Percentiles rank a stretch among this genome's conserved stretches.
phyloP scores from a whole-genome alignment of 2,797 vertebrate species.

The Choloepus didactylus region DNA sequence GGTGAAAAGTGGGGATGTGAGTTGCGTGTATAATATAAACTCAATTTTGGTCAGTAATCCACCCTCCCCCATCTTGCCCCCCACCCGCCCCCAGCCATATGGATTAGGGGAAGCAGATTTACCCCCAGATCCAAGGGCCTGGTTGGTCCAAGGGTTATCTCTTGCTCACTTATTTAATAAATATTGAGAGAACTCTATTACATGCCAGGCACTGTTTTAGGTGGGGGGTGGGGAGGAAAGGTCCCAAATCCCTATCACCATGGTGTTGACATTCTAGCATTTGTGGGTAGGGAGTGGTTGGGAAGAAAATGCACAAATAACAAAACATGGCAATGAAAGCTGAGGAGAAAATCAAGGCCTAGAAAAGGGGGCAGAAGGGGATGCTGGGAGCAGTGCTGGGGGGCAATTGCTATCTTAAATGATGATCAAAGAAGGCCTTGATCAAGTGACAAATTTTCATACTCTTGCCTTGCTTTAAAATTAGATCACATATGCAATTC shows the following conservation, averaged over 20 bases:
- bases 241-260: neutral
- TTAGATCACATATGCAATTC: neutral
- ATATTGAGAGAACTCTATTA: neutral
- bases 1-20: neutral
- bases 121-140: neutral
- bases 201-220: neutral
- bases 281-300: no score
- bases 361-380: neutral
- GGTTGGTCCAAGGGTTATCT: neutral
- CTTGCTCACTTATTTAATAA: slow-evolving; percentile 29
- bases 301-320: neutral
- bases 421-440: neutral
- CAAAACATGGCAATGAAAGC: neutral
- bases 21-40: neutral
- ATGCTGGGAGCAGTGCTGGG: neutral
- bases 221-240: neutral
- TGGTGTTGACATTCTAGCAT: neutral
- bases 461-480: slow-evolving; percentile 54
- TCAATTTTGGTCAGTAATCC: neutral
- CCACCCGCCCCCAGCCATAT: neutral
- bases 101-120: neutral
- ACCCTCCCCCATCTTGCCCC: no score
- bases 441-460: neutral
- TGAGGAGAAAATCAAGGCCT: neutral
- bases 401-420: neutral